These are phyloP conservation scores for Centroberyx gerrardi DNA, from an alignment of 2,797 vertebrate species.

Conservation along the genomic window DNA sequence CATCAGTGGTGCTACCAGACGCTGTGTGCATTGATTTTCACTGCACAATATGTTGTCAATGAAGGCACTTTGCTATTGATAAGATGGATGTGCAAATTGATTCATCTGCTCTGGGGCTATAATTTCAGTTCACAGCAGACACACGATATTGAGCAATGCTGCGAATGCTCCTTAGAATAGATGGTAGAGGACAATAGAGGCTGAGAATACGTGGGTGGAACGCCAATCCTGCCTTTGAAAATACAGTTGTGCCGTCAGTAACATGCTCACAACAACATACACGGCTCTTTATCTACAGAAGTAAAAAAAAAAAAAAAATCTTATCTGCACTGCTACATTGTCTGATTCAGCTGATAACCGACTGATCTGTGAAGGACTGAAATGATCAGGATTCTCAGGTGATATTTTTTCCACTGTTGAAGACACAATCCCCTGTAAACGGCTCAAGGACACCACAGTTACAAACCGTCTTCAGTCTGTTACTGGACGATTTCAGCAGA, in stretches of 20 bases:
- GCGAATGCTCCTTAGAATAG: conserved; percentile 16
- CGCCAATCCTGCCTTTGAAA: conserved; percentile 4
- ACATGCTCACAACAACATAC: neutral
- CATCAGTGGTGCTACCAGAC: neutral
- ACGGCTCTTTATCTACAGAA: conserved; percentile 4
- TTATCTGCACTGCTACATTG: neutral
- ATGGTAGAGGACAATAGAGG: conserved; percentile 11
- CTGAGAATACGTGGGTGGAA: conserved; percentile 32
- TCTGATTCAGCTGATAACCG: neutral
- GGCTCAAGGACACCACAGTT: neutral
- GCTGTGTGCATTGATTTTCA: neutral
- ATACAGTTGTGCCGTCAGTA: conserved; percentile 13
- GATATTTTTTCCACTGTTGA: neutral
- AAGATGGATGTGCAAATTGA: conserved; percentile 10
- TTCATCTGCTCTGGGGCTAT: conserved; percentile 27
- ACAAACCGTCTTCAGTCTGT: conserved; percentile 19
- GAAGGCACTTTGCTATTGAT: neutral
- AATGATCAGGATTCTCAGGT: neutral
- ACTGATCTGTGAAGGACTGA: neutral
- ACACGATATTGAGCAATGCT: conserved; percentile 15
- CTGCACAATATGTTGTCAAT: conserved; percentile 5
- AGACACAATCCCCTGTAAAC: neutral
- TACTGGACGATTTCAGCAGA: conserved; percentile 16
- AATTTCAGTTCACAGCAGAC: conserved; percentile 18
- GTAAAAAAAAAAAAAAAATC: neutral